Conservation (phyloP, 2,888 invertebrate genomes). For the Sympetrum striolatum region DNA sequence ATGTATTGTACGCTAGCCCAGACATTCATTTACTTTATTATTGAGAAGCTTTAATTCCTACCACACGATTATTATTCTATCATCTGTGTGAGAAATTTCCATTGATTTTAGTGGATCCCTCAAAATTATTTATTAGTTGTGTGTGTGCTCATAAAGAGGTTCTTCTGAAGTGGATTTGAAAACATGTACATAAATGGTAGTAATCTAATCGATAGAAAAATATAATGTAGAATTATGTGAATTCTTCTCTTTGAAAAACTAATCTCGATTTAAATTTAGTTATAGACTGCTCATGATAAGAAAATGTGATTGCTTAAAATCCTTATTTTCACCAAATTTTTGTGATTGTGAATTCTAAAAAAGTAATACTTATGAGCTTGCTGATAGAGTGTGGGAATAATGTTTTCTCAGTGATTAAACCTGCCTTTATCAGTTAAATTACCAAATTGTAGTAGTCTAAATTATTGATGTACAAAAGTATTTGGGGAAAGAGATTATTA, state of each 20-base stretch:
- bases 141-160: slow-evolving; percentile 6
- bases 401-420: neutral
- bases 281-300: neutral
- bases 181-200: neutral
- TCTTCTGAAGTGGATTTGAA: neutral
- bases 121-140: slow-evolving; percentile 23
- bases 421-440: neutral
- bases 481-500: neutral
- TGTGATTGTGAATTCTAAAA: neutral
- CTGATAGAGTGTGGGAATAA: neutral
- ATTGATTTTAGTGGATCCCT: neutral
- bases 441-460: slow-evolving; percentile 8
- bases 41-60: neutral
- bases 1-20: neutral
- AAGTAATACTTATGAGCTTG: slow-evolving; percentile 13
- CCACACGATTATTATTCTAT: neutral
- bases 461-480: neutral
- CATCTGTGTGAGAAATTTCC: neutral
- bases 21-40: neutral
- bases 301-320: slow-evolving; percentile 25
- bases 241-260: neutral
- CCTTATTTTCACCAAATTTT: slow-evolving; percentile 15
- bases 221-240: neutral
- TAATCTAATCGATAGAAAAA: neutral
- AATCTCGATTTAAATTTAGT: neutral